Evolutionary conservation across 1,140 invertebrate species (phyloP).

Genomic region (Ectropis grisescens): DNA sequence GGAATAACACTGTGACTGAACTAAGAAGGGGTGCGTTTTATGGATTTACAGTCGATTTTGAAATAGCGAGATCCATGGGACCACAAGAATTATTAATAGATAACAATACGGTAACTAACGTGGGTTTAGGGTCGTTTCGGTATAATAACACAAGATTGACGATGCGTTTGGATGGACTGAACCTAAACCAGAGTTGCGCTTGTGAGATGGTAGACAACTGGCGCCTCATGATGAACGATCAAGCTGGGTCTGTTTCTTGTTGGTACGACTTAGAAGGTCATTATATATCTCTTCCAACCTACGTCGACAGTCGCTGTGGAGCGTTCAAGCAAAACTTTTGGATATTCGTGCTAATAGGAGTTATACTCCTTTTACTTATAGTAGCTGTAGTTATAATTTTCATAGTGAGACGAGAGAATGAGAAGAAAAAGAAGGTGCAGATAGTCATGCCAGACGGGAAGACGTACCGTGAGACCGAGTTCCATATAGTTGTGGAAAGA

Average conservation of each 20-base stretch:
- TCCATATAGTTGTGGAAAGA: slow-evolving; percentile 86
- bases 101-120: slow-evolving; percentile 73
- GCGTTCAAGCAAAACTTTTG: slow-evolving; percentile 54
- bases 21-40: slow-evolving; percentile 73
- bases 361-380: slow-evolving; percentile 49
- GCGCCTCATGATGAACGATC: slow-evolving; percentile 33
- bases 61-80: slow-evolving; percentile 37
- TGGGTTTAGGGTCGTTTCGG: slow-evolving; percentile 72
- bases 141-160: slow-evolving; percentile 72
- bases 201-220: slow-evolving; percentile 67
- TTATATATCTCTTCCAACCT: slow-evolving; percentile 45
- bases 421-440: slow-evolving; percentile 67
- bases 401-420: slow-evolving; percentile 44
- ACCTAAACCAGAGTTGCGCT: slow-evolving; percentile 73
- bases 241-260: slow-evolving; percentile 42
- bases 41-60: slow-evolving; percentile 70
- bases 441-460: slow-evolving; percentile 84
- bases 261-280: slow-evolving; percentile 49
- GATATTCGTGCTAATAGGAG: slow-evolving; percentile 49
- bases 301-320: slow-evolving; percentile 44
- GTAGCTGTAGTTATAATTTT: slow-evolving; percentile 42
- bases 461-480: slow-evolving; percentile 86
- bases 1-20: slow-evolving; percentile 74
- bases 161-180: slow-evolving; percentile 71
- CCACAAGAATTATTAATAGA: slow-evolving; percentile 73